Base-by-base conservation (phyloP, 2,888 invertebrate genomes). In the Bombylius discolor region DNA sequence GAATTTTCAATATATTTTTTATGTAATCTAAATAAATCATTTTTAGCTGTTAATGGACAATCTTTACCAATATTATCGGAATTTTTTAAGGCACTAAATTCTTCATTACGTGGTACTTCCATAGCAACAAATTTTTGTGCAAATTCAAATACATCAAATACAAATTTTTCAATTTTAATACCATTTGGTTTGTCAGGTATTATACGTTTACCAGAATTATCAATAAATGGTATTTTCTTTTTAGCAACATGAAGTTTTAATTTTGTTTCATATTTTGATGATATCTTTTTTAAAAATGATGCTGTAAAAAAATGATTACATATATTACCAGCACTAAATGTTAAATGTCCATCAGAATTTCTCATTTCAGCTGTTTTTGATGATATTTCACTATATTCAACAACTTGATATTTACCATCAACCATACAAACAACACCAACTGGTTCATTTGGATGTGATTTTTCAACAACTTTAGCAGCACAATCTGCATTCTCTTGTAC, bases 141-240 rank as follows among this genome's bases (percentile, higher is more conserved):
- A 73, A 92, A 94, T 67, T 89, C 89, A 69, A 99, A 99, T 0
- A 98, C 96, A 73, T 99, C 99, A 71, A 99, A 99, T 11, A 99
- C 90, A 71, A 99, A 99, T 73, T 98, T 99, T 69, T 99, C 99
- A 75, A 99, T 87, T 77, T 99, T 99, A 62, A 99, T 92, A 11
- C 98, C 99, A 66, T 99, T 99, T 0, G 93, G 85, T 59, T 82
- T 81, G 0, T 81, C 79, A 0, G 99, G 97, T 60, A 82, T 84
- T 46, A 83, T 77, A 50, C 81, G 78, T 23, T 81, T 76, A 5
- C 92, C 91, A 9, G 80, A 77, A 3, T 78, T 77, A 68, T 91
- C 85, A 0, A 94, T 77, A 64, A 81, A 87, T 0, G 96, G 87
- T 62, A 99, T 97, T 77, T 99, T 99, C 78, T 99, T 99, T 69